These are phyloP conservation scores for Limnodromus scolopaceus DNA, from an alignment of 2,797 vertebrate genomes.

Conservation along the genomic window DNA sequence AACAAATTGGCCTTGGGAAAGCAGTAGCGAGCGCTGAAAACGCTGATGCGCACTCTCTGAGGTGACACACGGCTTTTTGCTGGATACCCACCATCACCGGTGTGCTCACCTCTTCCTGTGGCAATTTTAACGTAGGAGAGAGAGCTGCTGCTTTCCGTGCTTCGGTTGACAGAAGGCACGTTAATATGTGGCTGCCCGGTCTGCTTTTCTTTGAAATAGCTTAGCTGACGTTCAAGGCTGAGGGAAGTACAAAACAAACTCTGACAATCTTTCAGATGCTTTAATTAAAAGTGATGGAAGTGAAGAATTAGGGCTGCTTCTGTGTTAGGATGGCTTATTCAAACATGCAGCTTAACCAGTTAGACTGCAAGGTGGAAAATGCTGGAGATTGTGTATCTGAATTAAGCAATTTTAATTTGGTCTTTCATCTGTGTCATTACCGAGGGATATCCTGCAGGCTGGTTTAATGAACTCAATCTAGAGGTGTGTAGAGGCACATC, in stretches of 20 bases:
- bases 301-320: constrained; percentile 63
- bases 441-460: constrained; percentile 57
- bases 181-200: constrained; percentile 42
- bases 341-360: constrained; percentile 60
- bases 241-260: constrained; percentile 69
- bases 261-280: constrained; percentile 71
- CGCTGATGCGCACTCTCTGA: background rate
- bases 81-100: background rate
- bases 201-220: constrained; percentile 53
- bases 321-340: constrained; percentile 57
- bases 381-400: constrained; percentile 48
- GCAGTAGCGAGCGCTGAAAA: background rate
- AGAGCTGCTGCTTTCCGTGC: constrained; percentile 2
- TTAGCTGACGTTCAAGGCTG: constrained; percentile 60
- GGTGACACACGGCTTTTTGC: background rate
- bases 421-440: constrained; percentile 65
- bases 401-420: constrained; percentile 67
- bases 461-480: constrained; percentile 66
- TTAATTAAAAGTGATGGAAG: constrained; percentile 77
- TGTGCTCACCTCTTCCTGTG: constrained; percentile 45
- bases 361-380: constrained; percentile 72
- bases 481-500: constrained; percentile 64
- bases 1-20: background rate
- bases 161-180: constrained; percentile 61
- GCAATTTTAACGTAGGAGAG: constrained; percentile 8